Conservation (phyloP, 2,797 vertebrate species). For the Hypotaenidia philippensis region DNA sequence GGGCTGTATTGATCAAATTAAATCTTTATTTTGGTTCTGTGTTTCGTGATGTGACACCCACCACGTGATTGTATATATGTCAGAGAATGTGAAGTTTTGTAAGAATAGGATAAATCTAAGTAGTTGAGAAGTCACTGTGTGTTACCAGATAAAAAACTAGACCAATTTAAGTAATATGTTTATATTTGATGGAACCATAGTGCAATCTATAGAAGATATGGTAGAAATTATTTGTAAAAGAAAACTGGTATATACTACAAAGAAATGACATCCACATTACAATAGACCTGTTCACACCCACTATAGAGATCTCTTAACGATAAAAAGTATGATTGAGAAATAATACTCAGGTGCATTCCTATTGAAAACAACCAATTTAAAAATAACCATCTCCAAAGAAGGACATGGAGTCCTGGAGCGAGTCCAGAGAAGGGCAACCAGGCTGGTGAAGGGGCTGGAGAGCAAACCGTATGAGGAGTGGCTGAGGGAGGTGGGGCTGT, state of each 20-base stretch:
- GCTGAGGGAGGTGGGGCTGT: no score
- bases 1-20: not conserved
- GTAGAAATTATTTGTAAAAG: not conserved
- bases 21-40: not conserved
- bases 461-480: no score
- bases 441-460: no score
- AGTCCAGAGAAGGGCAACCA: no score
- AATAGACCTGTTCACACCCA: accelerated
- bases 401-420: no score
- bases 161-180: not conserved
- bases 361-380: not conserved
- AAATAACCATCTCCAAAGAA: not conserved
- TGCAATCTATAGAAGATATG: not conserved
- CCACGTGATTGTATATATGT: not conserved
- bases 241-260: not conserved
- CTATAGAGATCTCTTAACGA: not conserved
- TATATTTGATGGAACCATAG: not conserved
- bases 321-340: not conserved
- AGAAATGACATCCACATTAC: not conserved
- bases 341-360: not conserved
- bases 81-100: not conserved
- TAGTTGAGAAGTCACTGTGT: not conserved
- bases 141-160: not conserved
- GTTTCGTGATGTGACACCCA: not conserved
- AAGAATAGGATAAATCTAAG: not conserved